Evolutionary conservation across 2,113 vertebrate genomes (phyloP), one percentile per base, ranked within the genome.

Genomic region (Probosciger aterrimus): DNA sequence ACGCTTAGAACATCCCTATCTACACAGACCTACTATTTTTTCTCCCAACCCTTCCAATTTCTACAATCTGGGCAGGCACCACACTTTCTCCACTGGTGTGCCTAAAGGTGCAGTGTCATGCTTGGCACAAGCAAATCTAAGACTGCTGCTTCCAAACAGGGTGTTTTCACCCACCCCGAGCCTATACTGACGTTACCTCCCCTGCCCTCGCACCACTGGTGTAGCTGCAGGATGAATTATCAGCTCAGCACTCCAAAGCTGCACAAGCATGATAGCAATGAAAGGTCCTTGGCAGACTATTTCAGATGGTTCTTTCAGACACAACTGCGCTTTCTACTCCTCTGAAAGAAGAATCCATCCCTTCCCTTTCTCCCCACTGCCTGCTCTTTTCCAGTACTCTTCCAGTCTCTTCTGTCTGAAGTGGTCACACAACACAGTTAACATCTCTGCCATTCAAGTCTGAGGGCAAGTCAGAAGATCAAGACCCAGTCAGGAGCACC

Each of bases 241-340:
- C 95, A 82, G 91, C 91, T 91, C 68, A 13, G 65, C 55, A 86
- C 77, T 78, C 76, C 65, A 82, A 88, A 95, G 91, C 93, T 89
- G 93, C 84, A 76, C 62, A 7, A 78, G 73, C 31, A 4, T 6
- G 88, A 96, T 81, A 95, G 90, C 90, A 44, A n/a, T 7, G 47
- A 41, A 35, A 68, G 82, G 64, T 81, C 73, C 85, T 4, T 71
- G 73, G 27, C 78, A 82, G 84, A 7, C 24, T 44, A 25, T 52
- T 86, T 53, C 60, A 83, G 23, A 18, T 20, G 15, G 33, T 31
- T 65, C 68, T 46, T 82, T 57, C 62, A 82, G 33, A 87, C 24
- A n/a, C 39, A 67, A 1, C 67, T 30, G 16, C 39, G 3, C 77
- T 67, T 80, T 62, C 28, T 16, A n/a, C 67, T 60, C 79, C 60